Conservation (phyloP, 2,888 invertebrate species). For the Ophion slaviceki region DNA sequence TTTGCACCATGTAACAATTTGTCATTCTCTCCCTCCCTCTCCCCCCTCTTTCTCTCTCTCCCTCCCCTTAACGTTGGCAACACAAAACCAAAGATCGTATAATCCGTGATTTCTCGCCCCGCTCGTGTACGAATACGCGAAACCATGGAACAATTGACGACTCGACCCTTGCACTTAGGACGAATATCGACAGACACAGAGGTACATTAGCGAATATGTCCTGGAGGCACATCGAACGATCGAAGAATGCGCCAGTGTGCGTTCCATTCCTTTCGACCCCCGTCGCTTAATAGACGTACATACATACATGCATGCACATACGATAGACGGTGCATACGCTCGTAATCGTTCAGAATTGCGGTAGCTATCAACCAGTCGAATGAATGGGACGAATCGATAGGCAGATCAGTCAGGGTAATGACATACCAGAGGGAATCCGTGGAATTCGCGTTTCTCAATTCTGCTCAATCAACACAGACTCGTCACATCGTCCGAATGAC, state of each 20-base stretch:
- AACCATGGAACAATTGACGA: neutral
- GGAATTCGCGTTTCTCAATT: conserved; percentile 60
- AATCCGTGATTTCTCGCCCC: conserved; percentile 35
- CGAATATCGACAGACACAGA: conserved; percentile 21
- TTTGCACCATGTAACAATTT: conserved; percentile 46
- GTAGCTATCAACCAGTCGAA: conserved; percentile 32
- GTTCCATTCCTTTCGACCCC: conserved; percentile 20
- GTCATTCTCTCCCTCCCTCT: conserved; percentile 9
- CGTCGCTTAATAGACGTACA: neutral
- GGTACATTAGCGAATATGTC: conserved; percentile 43
- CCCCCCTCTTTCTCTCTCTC: conserved; percentile 3
- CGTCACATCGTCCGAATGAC: conserved; percentile 21
- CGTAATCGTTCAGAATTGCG: conserved; percentile 28
- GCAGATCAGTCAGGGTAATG: conserved; percentile 47
- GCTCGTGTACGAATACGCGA: neutral
- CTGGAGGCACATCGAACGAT: conserved; percentile 50
- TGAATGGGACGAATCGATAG: conserved; percentile 55
- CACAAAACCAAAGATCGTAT: conserved; percentile 40
- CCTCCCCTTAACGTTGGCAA: conserved; percentile 2
- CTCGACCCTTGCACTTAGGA: conserved; percentile 15
- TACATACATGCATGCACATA: neutral
- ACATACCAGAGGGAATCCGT: conserved; percentile 35
- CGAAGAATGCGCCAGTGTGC: conserved; percentile 53
- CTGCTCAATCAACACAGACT: conserved; percentile 54
- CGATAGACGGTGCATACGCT: neutral